Conservation (phyloP, 2,113 vertebrate species). For the Prunella fulvescens region DNA sequence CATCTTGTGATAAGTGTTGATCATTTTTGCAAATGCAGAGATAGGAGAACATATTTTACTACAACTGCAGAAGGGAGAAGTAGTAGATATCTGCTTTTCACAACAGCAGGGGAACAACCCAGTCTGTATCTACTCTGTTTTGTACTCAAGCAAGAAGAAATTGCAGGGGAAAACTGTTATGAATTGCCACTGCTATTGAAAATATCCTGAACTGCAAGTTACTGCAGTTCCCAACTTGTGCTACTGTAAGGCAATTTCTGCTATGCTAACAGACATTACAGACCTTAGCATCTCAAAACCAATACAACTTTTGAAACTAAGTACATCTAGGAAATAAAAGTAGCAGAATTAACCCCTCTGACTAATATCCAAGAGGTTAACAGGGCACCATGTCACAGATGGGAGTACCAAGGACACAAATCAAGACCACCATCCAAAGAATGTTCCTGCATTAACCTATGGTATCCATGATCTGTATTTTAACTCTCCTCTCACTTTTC, state of each 20-base stretch:
- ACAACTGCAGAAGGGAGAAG: neutral
- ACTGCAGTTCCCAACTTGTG: neutral
- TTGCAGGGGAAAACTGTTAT: accelerated
- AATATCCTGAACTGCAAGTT: neutral
- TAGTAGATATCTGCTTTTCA: neutral
- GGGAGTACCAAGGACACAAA: neutral
- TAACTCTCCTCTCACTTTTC: neutral
- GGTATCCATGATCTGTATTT: neutral
- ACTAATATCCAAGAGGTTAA: neutral
- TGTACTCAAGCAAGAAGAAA: neutral
- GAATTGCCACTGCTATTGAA: neutral
- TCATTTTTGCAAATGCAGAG: neutral
- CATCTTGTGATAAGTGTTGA: neutral
- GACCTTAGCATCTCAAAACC: neutral
- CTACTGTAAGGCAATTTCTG: neutral
- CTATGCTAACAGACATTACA: neutral
- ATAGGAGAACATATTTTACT: neutral
- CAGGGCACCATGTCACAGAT: accelerated
- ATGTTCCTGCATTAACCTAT: neutral
- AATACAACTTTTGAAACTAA: neutral
- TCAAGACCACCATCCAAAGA: neutral
- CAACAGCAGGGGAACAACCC: neutral
- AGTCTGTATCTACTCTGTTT: neutral
- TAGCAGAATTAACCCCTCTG: neutral
- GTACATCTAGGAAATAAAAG: neutral